Percentiles rank a stretch among this genome's conserved stretches.
phyloP scores from a whole-genome alignment of 1,140 invertebrate genomes.

The Phymastichus coffea region DNA sequence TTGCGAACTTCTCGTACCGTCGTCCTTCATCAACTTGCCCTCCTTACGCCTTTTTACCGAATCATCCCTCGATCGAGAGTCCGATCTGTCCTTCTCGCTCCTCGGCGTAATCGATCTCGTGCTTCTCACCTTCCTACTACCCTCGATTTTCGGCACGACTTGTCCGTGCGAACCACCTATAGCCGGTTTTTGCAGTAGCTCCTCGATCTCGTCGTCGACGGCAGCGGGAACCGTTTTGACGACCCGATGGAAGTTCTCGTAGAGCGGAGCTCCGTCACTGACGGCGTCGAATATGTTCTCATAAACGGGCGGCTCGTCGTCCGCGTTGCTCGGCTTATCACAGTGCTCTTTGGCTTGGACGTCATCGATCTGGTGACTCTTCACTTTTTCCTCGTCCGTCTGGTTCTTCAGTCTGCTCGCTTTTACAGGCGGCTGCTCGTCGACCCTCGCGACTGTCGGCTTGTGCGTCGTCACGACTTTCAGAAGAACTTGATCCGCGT shows the following conservation, averaged over 20 bases:
- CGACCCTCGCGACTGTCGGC: slow-evolving; percentile 35
- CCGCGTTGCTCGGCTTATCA: slow-evolving; percentile 1
- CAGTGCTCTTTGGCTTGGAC: slow-evolving; percentile 31
- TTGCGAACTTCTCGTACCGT: not conserved
- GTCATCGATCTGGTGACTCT: not conserved
- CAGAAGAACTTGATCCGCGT: slow-evolving; percentile 33
- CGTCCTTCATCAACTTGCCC: not conserved
- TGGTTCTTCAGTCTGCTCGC: not conserved
- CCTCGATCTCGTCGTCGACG: not conserved
- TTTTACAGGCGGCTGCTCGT: not conserved
- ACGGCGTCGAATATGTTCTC: slow-evolving; percentile 32
- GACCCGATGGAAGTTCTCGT: slow-evolving; percentile 27
- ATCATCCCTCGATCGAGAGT: slow-evolving; percentile 1
- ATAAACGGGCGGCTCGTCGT: slow-evolving; percentile 11
- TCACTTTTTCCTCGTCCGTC: not conserved
- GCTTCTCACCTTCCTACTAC: slow-evolving; percentile 4
- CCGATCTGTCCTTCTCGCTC: slow-evolving; percentile 2
- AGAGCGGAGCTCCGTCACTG: slow-evolving; percentile 25
- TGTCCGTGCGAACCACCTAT: too few relatives aligned
- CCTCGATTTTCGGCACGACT: not conserved
- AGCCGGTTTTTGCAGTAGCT: too few relatives aligned
- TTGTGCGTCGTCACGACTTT: slow-evolving; percentile 37
- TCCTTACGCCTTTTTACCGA: slow-evolving; percentile 15
- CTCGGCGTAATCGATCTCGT: not conserved
- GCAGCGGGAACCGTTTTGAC: not conserved